Conservation (phyloP, 2,888 invertebrate genomes). For the Yponomeuta evonymella region DNA sequence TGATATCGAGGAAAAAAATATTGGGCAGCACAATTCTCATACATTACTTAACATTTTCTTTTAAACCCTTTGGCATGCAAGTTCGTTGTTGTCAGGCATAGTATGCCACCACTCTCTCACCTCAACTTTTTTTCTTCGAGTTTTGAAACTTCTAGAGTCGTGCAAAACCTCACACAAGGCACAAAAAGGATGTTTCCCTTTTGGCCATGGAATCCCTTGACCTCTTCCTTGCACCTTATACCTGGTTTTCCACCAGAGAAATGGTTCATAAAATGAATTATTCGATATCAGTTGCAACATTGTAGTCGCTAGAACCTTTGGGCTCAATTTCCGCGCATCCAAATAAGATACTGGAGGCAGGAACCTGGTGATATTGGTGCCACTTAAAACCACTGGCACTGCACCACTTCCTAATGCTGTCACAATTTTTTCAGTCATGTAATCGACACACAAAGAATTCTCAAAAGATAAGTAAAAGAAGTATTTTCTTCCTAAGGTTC, state of each 20-base stretch:
- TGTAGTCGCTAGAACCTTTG: background rate
- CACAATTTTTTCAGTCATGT: conserved; percentile 11
- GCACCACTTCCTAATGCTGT: conserved; percentile 2
- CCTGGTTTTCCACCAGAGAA: conserved; percentile 3
- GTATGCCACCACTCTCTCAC: conserved; percentile 13
- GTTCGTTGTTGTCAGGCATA: background rate
- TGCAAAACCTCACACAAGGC: conserved; percentile 7
- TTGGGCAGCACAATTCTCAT: background rate
- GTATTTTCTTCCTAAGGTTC: background rate
- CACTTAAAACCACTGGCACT: conserved; percentile 12
- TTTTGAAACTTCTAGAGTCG: background rate
- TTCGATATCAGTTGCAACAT: background rate
- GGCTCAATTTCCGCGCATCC: background rate
- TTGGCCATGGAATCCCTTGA: background rate
- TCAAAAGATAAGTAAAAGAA: conserved; percentile 13
- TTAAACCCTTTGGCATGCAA: background rate
- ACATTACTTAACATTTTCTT: background rate
- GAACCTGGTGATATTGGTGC: background rate
- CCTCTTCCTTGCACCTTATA: background rate
- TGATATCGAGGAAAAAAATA: no score
- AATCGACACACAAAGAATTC: conserved; percentile 13
- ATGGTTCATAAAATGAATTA: background rate
- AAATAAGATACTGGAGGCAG: conserved; percentile 13
- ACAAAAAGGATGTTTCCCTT: conserved; percentile 13
- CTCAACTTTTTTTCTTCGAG: background rate